phyloP scores from a whole-genome alignment of 23 tunicate species.

The Diplosoma virens region DNA sequence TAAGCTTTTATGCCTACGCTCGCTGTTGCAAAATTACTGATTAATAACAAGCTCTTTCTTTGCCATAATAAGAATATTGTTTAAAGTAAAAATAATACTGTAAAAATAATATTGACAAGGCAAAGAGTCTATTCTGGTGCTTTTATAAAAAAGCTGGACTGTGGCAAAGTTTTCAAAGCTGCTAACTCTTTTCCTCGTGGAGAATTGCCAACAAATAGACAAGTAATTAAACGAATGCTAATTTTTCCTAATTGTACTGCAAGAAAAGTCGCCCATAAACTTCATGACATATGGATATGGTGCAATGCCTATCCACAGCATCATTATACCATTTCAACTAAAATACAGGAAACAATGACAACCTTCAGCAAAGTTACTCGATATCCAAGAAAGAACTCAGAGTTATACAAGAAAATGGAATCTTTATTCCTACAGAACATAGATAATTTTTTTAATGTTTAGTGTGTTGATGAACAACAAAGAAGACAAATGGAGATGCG shows the following conservation, averaged over 20 bases:
- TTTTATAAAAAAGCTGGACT: constrained; percentile 1
- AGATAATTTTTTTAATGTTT: constrained; percentile 4
- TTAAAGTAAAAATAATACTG: neutral
- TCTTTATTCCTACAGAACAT: neutral
- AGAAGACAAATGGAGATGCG: constrained; percentile 7
- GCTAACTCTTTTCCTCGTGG: neutral
- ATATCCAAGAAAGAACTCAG: neutral
- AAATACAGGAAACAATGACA: neutral
- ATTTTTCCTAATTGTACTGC: neutral
- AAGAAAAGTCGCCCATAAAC: neutral
- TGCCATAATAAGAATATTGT: neutral
- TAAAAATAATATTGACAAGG: neutral
- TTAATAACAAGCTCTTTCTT: neutral
- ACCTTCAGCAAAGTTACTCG: constrained; percentile 5
- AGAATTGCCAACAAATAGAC: constrained; percentile 2
- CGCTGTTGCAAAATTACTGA: neutral
- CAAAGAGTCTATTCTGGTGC: constrained; percentile 1
- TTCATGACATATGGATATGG: constrained; percentile 12
- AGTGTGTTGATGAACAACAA: constrained; percentile 7
- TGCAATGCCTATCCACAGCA: constrained; percentile 8
- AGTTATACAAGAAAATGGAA: neutral
- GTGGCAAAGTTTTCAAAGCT: constrained; percentile 9
- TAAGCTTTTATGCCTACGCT: neutral
- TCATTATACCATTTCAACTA: neutral
- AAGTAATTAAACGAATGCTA: constrained; percentile 9